These are phyloP conservation scores for Lordiphosa fenestrarum DNA, from an alignment of 2,888 invertebrate species.

Conservation along the genomic window DNA sequence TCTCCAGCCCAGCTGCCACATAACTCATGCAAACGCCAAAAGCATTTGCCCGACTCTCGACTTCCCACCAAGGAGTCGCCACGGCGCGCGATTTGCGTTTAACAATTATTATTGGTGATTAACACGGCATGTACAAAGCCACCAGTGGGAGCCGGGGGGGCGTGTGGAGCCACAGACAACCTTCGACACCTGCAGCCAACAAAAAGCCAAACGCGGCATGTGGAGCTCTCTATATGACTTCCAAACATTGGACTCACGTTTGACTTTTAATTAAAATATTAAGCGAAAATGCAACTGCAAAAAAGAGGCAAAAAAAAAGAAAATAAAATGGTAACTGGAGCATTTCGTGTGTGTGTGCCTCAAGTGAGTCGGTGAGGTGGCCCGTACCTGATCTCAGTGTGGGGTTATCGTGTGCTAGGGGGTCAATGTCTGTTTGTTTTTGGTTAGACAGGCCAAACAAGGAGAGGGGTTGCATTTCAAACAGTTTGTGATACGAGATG, in stretches of 20 bases:
- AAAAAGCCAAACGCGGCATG: slow-evolving; percentile 40
- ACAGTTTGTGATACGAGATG: too few species aligned
- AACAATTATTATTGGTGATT: slow-evolving; percentile 75
- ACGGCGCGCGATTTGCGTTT: slow-evolving; percentile 65
- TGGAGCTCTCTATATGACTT: slow-evolving; percentile 46
- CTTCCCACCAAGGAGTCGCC: slow-evolving; percentile 21
- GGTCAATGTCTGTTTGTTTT: background rate
- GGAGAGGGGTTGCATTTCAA: too few species aligned
- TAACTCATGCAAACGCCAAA: slow-evolving; percentile 65
- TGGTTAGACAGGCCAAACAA: too few species aligned
- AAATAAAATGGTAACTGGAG: slow-evolving; percentile 15
- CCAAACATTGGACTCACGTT: slow-evolving; percentile 50
- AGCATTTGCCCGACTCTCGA: slow-evolving; percentile 36
- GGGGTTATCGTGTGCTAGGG: background rate
- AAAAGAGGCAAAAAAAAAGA: slow-evolving; percentile 28
- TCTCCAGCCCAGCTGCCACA: slow-evolving; percentile 31
- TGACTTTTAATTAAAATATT: slow-evolving; percentile 70
- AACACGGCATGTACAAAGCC: slow-evolving; percentile 69
- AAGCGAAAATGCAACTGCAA: slow-evolving; percentile 69
- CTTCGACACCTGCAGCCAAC: slow-evolving; percentile 67
- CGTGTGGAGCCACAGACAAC: slow-evolving; percentile 45
- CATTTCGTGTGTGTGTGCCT: background rate
- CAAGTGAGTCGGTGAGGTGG: background rate
- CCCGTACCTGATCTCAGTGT: background rate
- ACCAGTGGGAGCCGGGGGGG: slow-evolving; percentile 10